Evolutionary conservation across 1,140 invertebrate genomes (phyloP).

Genomic region (Globodera rostochiensis): DNA sequence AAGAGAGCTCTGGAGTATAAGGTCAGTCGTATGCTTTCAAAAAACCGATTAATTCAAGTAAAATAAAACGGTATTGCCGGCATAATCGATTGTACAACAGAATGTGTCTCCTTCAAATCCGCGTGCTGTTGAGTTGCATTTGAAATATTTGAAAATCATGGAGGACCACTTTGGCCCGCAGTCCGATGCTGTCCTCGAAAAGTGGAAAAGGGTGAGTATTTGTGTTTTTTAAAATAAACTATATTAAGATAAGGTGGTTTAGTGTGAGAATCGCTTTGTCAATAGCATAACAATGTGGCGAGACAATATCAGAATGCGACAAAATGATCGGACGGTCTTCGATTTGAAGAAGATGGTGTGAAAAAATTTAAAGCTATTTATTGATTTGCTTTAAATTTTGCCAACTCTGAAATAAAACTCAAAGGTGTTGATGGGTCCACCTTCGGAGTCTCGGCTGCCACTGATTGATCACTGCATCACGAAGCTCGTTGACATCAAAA

Average conservation of each 20-base stretch:
- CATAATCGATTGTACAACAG: not conserved
- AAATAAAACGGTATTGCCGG: not conserved
- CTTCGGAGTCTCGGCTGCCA: not conserved
- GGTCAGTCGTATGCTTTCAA: not conserved
- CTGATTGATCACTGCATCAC: slow-evolving; percentile 3
- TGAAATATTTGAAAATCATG: slow-evolving; percentile 20
- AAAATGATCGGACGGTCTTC: slow-evolving; percentile 18
- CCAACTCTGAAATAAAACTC: not conserved
- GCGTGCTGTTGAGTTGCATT: slow-evolving; percentile 1
- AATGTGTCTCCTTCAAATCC: not conserved
- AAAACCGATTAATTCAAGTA: not conserved
- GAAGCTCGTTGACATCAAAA: slow-evolving; percentile 14
- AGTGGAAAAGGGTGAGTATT: not conserved
- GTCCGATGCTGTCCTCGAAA: slow-evolving; percentile 12
- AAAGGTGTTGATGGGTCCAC: not conserved
- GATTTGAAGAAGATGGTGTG: slow-evolving; percentile 15
- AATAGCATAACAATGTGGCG: slow-evolving; percentile 23
- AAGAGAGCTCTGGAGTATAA: not conserved
- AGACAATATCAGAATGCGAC: slow-evolving; percentile 21
- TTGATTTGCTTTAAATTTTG: not conserved
- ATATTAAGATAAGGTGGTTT: not conserved
- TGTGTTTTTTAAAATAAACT: not conserved
- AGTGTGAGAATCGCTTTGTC: slow-evolving; percentile 19
- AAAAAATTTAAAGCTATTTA: not conserved
- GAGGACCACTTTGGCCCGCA: slow-evolving; percentile 16